Percentiles rank a stretch among this genome's conserved stretches.
Evolutionary conservation across 2,797 vertebrate species (phyloP).

Genomic region (Pipistrellus pygmaeus): DNA sequence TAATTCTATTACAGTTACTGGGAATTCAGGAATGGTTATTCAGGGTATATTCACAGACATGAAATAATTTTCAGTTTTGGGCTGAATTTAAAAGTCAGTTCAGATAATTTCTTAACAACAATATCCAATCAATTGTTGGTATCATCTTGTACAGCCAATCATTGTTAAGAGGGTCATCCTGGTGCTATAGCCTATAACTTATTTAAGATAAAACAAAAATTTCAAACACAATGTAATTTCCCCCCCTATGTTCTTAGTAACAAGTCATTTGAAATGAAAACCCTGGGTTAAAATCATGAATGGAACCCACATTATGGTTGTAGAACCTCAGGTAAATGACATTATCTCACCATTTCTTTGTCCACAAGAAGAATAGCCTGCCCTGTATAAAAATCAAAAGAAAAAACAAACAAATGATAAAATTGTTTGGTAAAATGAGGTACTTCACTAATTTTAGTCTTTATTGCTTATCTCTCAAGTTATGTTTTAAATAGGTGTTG

Average conservation of each 20-base stretch:
- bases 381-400: background rate
- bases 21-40: background rate
- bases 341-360: constrained; percentile 6
- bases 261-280: constrained; percentile 43
- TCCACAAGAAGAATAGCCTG: background rate
- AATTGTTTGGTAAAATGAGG: constrained; percentile 3
- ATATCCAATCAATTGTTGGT: background rate
- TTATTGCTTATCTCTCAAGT: background rate
- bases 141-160: background rate
- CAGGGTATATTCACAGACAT: background rate
- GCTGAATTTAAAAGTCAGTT: constrained; percentile 27
- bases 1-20: background rate
- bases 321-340: background rate
- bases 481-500: background rate
- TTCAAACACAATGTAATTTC: constrained; percentile 23
- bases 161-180: background rate
- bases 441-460: background rate
- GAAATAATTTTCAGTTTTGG: constrained; percentile 10
- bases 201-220: constrained; percentile 1
- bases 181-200: background rate
- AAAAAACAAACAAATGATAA: background rate
- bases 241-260: background rate
- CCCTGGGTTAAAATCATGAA: background rate
- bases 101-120: constrained; percentile 23
- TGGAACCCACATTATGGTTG: background rate